These are phyloP conservation scores for Aspidoscelis tigris DNA, from an alignment of 2,113 vertebrate species.

Conservation along the genomic window DNA sequence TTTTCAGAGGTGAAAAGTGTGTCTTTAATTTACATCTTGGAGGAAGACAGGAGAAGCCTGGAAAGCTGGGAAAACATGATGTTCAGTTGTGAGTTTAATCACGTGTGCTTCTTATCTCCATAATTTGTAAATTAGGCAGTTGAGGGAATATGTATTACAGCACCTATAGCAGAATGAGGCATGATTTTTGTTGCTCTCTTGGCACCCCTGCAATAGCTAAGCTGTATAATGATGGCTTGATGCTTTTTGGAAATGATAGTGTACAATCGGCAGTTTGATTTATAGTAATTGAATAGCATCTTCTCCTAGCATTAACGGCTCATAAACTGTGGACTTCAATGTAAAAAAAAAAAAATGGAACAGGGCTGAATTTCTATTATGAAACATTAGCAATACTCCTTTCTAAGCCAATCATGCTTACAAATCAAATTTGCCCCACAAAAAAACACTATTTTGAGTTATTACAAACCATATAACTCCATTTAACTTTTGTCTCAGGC, in stretches of 20 bases:
- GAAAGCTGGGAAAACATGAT: neutral
- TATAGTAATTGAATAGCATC: constrained; percentile 18
- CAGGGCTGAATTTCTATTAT: constrained; percentile 1
- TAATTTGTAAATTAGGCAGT: constrained; percentile 2
- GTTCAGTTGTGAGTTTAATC: neutral
- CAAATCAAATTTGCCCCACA: constrained; percentile 10
- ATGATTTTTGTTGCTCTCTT: neutral
- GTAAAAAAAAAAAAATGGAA: neutral
- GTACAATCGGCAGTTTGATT: neutral
- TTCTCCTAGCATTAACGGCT: constrained; percentile 8
- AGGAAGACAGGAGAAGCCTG: neutral
- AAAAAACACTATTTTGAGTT: constrained; percentile 5
- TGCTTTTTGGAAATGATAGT: constrained; percentile 23
- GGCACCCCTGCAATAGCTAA: neutral
- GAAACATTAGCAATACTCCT: neutral
- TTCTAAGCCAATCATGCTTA: constrained; percentile 4
- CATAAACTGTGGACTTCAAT: neutral
- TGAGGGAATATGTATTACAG: neutral
- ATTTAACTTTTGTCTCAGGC: neutral
- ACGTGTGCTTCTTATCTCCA: neutral
- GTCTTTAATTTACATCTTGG: neutral
- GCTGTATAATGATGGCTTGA: constrained; percentile 15
- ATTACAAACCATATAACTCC: neutral
- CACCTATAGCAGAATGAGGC: neutral
- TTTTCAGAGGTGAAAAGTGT: neutral